Conservation (phyloP, 2,113 vertebrate genomes). For the Saguinus midas region DNA sequence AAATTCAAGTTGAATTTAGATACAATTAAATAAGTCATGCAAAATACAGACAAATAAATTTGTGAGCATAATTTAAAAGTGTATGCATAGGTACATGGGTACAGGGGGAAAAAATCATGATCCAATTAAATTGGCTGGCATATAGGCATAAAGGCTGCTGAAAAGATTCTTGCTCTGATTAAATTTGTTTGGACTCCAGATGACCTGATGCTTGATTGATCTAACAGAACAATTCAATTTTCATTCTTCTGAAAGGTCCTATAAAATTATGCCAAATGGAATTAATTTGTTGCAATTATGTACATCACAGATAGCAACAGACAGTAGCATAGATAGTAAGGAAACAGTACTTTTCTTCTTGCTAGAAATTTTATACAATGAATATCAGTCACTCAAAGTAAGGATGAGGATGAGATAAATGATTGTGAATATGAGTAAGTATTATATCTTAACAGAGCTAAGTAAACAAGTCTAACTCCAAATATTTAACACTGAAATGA, state of each 20-base stretch:
- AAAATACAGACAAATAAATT: not conserved
- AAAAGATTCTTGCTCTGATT: not conserved
- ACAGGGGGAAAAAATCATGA: not conserved
- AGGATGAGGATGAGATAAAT: not conserved
- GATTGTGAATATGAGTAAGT: not conserved
- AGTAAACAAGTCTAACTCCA: not conserved
- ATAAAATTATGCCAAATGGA: not conserved
- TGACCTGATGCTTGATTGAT: constrained; percentile 24
- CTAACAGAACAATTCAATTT: constrained; percentile 18
- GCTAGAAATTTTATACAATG: not conserved
- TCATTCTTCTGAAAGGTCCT: not conserved
- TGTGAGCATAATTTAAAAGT: not conserved
- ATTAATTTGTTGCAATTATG: constrained; percentile 11
- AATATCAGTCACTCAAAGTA: not conserved
- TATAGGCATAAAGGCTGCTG: not conserved
- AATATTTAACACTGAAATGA: not conserved
- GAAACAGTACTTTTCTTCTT: not conserved
- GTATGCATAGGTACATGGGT: not conserved
- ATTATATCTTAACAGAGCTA: not conserved
- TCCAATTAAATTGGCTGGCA: not conserved
- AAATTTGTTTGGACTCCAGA: not conserved
- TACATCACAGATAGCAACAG: not conserved
- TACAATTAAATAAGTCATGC: not conserved
- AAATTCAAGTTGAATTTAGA: not conserved
- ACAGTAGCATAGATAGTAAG: not conserved